These are phyloP conservation scores for Sympetrum striolatum DNA, from an alignment of 2,888 invertebrate genomes.

Conservation along the genomic window DNA sequence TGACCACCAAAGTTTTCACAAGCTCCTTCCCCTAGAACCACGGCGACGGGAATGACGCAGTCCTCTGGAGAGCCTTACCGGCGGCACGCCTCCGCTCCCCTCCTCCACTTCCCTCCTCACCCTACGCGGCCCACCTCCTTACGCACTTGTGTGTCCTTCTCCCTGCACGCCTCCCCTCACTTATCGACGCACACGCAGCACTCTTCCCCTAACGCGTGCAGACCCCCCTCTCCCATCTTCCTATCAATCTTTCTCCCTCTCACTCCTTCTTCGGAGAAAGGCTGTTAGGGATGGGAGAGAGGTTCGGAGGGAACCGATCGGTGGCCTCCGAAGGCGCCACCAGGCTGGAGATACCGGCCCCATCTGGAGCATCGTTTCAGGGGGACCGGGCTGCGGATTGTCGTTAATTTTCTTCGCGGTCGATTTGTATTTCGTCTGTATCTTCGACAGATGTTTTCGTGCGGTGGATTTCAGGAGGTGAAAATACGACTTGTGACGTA, in stretches of 20 bases:
- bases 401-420: background rate
- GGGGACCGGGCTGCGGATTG: background rate
- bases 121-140: background rate
- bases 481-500: background rate
- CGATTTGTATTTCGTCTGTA: background rate
- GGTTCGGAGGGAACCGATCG: background rate
- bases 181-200: background rate
- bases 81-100: constrained; percentile 26
- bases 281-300: background rate
- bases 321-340: background rate
- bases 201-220: background rate
- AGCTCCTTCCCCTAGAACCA: constrained; percentile 28
- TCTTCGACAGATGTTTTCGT: background rate
- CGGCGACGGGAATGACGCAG: constrained; percentile 36
- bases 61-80: constrained; percentile 34
- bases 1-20: background rate
- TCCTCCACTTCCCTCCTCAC: background rate
- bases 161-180: background rate
- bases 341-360: background rate
- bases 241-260: background rate
- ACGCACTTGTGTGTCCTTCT: background rate
- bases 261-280: background rate
- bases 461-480: background rate
- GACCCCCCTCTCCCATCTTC: background rate
- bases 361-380: background rate